These are phyloP conservation scores for Lepidurus packardi DNA, from an alignment of 1,140 invertebrate species.

Conservation along the genomic window DNA sequence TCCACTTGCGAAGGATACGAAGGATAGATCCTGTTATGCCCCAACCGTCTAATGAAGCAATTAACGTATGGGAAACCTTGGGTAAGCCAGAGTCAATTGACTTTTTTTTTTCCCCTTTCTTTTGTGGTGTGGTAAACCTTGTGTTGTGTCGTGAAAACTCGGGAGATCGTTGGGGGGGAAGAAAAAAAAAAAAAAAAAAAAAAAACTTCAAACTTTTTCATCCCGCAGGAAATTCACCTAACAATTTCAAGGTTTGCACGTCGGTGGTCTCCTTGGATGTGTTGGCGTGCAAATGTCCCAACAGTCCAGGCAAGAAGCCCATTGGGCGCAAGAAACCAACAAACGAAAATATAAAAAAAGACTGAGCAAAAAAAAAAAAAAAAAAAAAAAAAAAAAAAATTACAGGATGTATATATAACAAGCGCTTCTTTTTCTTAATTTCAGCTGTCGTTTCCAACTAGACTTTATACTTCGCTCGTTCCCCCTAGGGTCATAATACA, in stretches of 20 bases:
- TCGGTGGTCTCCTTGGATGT: slow-evolving; percentile 20
- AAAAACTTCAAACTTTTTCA: neutral
- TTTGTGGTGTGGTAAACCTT: neutral
- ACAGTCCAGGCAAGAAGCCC: slow-evolving; percentile 10
- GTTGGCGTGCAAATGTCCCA: slow-evolving; percentile 2
- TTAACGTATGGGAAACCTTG: neutral
- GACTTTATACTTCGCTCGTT: too few species aligned
- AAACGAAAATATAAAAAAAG: neutral
- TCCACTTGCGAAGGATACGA: neutral
- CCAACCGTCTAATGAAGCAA: neutral
- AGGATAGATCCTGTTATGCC: neutral
- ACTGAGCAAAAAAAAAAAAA: neutral
- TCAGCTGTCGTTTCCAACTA: too few species aligned
- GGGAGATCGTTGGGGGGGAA: neutral
- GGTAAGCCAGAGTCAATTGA: neutral
- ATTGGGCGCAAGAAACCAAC: neutral
- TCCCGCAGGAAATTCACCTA: slow-evolving; percentile 9
- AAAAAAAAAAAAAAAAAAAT: neutral
- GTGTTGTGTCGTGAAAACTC: slow-evolving; percentile 13
- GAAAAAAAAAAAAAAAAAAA: neutral
- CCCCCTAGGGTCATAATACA: too few species aligned
- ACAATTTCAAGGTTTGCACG: neutral
- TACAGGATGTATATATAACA: slow-evolving; percentile 6
- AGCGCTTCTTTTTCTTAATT: neutral
- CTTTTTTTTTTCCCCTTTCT: neutral